A percentile compares a stretch with the other conserved stretches of the same genome.
Evolutionary conservation across 1,140 invertebrate species (phyloP).

Genomic region (Euglossa dilemma): DNA sequence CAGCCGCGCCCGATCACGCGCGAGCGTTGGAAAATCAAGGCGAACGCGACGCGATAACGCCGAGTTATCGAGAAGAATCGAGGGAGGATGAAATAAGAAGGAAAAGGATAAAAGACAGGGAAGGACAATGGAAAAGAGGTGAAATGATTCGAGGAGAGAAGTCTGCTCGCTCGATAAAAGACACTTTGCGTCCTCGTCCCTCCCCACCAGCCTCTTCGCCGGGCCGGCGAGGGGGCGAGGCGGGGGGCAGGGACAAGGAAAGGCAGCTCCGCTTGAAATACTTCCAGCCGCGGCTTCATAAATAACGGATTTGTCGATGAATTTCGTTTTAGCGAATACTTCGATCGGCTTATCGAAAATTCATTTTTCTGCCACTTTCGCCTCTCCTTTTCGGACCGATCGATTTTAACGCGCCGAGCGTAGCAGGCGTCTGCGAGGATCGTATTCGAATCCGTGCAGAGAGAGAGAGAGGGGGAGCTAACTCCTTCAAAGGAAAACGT

Average conservation of each 20-base stretch:
- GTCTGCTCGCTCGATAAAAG: conserved; percentile 46
- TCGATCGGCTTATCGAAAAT: neutral
- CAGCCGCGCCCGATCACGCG: neutral
- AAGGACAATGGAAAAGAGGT: neutral
- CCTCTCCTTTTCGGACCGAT: neutral
- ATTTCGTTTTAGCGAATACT: conserved; percentile 21
- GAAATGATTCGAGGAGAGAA: conserved; percentile 18
- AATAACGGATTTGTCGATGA: conserved; percentile 40
- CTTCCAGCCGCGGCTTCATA: conserved; percentile 34
- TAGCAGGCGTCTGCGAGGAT: too few relatives aligned
- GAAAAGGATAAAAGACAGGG: neutral
- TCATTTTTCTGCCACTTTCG: neutral
- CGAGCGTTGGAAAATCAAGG: neutral
- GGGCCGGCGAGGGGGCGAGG: neutral
- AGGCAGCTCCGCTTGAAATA: conserved; percentile 28
- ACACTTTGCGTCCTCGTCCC: conserved; percentile 19
- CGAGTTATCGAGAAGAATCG: conserved; percentile 7
- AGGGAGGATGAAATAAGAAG: neutral
- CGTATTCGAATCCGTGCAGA: too few relatives aligned
- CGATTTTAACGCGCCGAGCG: neutral
- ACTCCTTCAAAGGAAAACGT: neutral
- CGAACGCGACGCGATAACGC: neutral
- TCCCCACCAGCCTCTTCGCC: neutral
- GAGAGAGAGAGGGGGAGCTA: too few relatives aligned
- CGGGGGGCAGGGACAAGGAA: neutral